These are phyloP conservation scores for Lepilemur septentrionalis DNA, from an alignment of 2,797 vertebrate species.

Conservation along the genomic window DNA sequence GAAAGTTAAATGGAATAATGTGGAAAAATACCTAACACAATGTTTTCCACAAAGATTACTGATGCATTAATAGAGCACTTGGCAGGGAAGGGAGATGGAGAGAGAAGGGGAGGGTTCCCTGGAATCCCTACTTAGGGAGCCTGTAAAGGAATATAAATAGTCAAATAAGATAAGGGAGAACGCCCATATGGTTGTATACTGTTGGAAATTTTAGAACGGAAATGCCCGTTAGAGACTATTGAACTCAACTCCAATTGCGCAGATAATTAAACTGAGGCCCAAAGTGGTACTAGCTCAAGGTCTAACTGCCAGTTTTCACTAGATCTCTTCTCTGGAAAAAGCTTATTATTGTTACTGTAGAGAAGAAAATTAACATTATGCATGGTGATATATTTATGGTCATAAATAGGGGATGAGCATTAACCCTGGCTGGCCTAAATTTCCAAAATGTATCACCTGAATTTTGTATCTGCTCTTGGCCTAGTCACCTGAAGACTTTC, in stretches of 20 bases:
- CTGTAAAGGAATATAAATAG: not conserved
- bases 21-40: not conserved
- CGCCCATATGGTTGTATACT: not conserved
- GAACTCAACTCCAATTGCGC: not conserved
- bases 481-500: not conserved
- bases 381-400: not conserved
- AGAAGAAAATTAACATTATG: constrained; percentile 14
- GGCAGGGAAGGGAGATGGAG: not conserved
- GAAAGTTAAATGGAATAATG: not conserved
- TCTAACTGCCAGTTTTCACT: not conserved
- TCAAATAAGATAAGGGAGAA: not conserved
- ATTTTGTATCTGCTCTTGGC: constrained; percentile 13
- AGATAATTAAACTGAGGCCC: not conserved
- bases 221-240: not conserved
- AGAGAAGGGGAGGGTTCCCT: not conserved
- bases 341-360: not conserved
- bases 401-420: not conserved
- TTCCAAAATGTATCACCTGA: not conserved
- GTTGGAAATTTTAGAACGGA: not conserved
- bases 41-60: not conserved
- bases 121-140: not conserved
- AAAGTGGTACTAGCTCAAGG: not conserved
- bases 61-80: not conserved
- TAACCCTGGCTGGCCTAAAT: not conserved
- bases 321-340: not conserved